phyloP scores from a whole-genome alignment of 1,140 invertebrate genomes.

The Caerostris darwini region DNA sequence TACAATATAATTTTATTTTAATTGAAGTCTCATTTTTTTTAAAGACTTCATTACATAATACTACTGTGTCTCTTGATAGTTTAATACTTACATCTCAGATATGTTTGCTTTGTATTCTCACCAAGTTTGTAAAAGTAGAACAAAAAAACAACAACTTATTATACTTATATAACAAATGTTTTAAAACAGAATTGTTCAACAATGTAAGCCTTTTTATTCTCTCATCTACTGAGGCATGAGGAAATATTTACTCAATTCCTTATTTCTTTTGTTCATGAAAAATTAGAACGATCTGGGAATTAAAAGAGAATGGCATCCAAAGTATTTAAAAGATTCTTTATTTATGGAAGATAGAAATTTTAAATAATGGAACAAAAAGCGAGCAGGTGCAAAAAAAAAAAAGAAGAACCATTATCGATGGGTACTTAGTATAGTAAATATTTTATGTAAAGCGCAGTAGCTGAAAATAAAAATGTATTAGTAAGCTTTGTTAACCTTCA shows the following conservation, averaged over 20 bases:
- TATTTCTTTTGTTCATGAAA: not conserved
- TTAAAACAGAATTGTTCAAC: not conserved
- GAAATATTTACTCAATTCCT: not conserved
- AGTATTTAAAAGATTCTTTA: not conserved
- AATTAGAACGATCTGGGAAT: not conserved
- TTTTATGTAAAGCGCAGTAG: no score
- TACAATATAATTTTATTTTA: no score
- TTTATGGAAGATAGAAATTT: not conserved
- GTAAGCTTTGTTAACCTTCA: not conserved
- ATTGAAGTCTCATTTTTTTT: no score
- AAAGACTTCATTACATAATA: no score
- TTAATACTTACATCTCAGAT: not conserved
- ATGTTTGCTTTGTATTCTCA: not conserved
- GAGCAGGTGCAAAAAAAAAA: not conserved
- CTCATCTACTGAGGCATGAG: not conserved
- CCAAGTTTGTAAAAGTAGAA: not conserved
- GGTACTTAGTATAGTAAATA: no score
- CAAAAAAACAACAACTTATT: not conserved
- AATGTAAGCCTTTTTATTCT: not conserved
- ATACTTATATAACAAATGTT: not conserved
- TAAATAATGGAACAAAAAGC: not conserved
- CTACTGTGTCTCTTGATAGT: not conserved
- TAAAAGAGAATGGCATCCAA: not conserved
- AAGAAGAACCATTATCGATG: no score
- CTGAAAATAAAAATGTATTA: not conserved